Evolutionary conservation across 2,888 invertebrate genomes (phyloP), one percentile per base, ranked within the genome.

Genomic region (Drosophila robusta): DNA sequence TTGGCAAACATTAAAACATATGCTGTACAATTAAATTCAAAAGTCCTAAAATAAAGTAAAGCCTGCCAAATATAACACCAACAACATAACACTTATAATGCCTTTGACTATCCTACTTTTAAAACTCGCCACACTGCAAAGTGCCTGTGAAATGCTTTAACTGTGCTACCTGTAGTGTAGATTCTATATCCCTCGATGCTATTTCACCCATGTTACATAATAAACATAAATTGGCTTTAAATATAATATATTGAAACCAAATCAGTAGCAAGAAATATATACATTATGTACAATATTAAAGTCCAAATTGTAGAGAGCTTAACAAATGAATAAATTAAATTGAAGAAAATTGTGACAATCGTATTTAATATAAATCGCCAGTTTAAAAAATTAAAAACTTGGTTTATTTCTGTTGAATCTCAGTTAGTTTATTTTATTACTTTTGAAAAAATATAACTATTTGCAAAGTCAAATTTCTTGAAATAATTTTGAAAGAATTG

Each of bases 281-380:
- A 51, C 24, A 62, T 44, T 51, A 75, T 65, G 61, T 67, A 57
- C 51, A 75, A 69, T 51, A 60, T 70, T 51, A 44, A 75, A 62
- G 78, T 80, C 80, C 78, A 74, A 70, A 67, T 45, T 60, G 74
- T 79, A 79, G 79, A 78, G 78, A 79, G 81, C 78, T 79, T 79
- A 75, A 62, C 36, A 45, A 74, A 56, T 61, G 49, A 70, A 65
- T 58, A 61, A 58, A 68, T 49, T 22, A 62, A 65, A 69, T 26
- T 57, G 18, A 60, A 57, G 36, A 42, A 49, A 38, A 24, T n/a
- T 24, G 11, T 36, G 0, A 52, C 4, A 34, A 34, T 12, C 34
- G 11, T 34, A 34, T 34, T 34, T 34, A 12, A 34, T 34, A 12
- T 32, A 32, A 2, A 22, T 22, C 22, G 36, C 12, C 7, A 4